These are phyloP conservation scores for Dendroctonus valens DNA, from an alignment of 1,140 invertebrate species.

Conservation along the genomic window DNA sequence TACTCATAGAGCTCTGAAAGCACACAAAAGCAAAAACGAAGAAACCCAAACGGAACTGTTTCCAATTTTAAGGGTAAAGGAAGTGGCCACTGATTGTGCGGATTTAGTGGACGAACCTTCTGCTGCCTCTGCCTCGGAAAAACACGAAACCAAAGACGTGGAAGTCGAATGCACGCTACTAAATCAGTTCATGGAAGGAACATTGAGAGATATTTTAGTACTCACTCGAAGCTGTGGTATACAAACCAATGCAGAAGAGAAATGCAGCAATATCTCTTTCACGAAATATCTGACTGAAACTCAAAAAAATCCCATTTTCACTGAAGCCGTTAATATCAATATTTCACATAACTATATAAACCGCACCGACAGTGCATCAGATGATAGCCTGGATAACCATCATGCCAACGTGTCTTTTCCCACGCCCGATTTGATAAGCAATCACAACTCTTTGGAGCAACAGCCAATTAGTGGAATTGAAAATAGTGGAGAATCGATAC, in stretches of 20 bases:
- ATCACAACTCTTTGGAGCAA: conserved; percentile 48
- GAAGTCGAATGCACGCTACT: conserved; percentile 49
- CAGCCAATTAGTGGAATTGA: conserved; percentile 15
- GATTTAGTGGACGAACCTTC: conserved; percentile 51
- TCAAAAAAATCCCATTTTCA: conserved; percentile 30
- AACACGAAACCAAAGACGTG: conserved; percentile 46
- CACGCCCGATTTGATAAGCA: conserved; percentile 48
- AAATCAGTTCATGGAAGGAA: conserved; percentile 36
- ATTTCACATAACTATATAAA: conserved; percentile 53
- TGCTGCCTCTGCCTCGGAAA: conserved; percentile 42
- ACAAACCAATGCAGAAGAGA: conserved; percentile 38
- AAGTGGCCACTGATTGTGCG: conserved; percentile 57
- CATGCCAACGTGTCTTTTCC: conserved; percentile 39
- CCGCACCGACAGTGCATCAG: conserved; percentile 50
- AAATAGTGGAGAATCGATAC: conserved; percentile 2
- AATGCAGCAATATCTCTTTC: conserved; percentile 36
- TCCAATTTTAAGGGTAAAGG: conserved; percentile 56
- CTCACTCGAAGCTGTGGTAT: conserved; percentile 50
- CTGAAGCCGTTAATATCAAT: conserved; percentile 51
- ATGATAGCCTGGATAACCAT: conserved; percentile 48
- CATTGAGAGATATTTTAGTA: conserved; percentile 43
- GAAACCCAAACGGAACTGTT: conserved; percentile 61
- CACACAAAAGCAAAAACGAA: conserved; percentile 56
- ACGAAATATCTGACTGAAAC: conserved; percentile 46
- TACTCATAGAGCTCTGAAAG: conserved; percentile 56